These are phyloP conservation scores for Pseudorhiza aurosa DNA, from an alignment of 30 jellyfish, hydroid and myxozoan genomes.

Conservation along the genomic window DNA sequence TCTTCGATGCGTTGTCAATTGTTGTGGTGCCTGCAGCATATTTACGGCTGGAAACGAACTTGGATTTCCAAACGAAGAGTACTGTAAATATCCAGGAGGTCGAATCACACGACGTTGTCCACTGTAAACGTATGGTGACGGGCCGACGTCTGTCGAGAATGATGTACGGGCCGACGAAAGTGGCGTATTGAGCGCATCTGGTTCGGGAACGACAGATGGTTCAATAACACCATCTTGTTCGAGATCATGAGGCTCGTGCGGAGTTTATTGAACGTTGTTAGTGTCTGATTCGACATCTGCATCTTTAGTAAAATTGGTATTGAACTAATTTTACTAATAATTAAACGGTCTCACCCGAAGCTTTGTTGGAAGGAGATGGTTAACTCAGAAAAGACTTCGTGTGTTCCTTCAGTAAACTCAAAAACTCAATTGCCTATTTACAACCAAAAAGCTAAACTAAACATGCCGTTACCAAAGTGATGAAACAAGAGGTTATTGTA, in stretches of 20 bases:
- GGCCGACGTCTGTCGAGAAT: not conserved
- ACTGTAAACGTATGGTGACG: conserved; percentile 1
- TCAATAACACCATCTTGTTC: conserved; percentile 4
- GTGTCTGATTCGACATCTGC: not conserved
- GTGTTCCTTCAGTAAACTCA: no score
- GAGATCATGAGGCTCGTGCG: not conserved
- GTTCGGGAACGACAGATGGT: not conserved
- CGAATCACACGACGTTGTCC: conserved; percentile 35
- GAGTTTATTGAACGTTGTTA: conserved; percentile 6
- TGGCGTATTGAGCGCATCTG: not conserved
- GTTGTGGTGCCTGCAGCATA: conserved; percentile 13
- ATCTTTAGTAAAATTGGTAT: no score
- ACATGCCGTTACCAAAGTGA: no score
- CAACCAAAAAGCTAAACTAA: no score
- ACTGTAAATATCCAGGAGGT: conserved; percentile 22
- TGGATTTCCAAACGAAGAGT: conserved; percentile 3
- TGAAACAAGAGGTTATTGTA: no score
- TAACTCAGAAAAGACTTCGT: no score
- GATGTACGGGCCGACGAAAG: not conserved
- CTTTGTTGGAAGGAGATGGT: no score
- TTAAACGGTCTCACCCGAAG: no score
- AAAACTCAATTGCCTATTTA: no score
- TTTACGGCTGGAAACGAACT: conserved; percentile 13
- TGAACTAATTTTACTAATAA: no score
- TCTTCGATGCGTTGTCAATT: not conserved